Percentiles rank a stretch among this genome's conserved stretches.
These are phyloP conservation scores for Talpa occidentalis DNA, from an alignment of 2,113 vertebrate genomes.

Conservation along the genomic window DNA sequence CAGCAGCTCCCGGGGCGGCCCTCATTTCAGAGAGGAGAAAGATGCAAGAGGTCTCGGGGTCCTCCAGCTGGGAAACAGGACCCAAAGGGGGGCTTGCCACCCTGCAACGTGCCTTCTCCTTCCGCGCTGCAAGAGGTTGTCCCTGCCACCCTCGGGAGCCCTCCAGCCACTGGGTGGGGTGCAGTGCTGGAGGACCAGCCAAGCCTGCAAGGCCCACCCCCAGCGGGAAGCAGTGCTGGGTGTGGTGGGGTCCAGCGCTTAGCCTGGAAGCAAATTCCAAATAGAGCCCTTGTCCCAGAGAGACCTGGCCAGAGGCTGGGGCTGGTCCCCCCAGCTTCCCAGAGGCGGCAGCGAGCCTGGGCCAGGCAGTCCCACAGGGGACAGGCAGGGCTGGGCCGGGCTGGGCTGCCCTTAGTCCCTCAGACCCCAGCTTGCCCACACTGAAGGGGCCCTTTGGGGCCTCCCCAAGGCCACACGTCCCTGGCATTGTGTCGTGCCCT, in stretches of 20 bases:
- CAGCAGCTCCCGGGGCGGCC: accelerated
- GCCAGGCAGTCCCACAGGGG: background rate
- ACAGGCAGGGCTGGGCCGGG: background rate
- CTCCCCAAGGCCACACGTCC: too few relatives aligned
- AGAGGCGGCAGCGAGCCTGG: background rate
- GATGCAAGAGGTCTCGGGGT: too few relatives aligned
- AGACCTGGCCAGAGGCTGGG: background rate
- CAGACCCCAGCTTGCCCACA: background rate
- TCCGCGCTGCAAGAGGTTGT: background rate
- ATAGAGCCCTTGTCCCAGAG: background rate
- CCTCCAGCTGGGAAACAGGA: background rate
- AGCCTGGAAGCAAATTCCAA: background rate
- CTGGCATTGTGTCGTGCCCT: background rate
- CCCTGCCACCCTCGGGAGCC: accelerated
- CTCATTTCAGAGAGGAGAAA: background rate
- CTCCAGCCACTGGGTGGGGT: accelerated
- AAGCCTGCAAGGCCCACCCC: accelerated
- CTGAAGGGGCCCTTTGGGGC: background rate
- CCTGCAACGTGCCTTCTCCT: background rate
- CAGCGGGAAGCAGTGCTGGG: background rate
- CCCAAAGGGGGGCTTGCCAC: too few relatives aligned
- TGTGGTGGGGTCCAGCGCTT: background rate
- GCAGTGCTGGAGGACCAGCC: background rate
- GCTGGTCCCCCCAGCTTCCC: too few relatives aligned
- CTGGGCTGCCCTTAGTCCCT: too few relatives aligned